Conservation (phyloP, 2,888 invertebrate species). For the Yponomeuta cagnagella region DNA sequence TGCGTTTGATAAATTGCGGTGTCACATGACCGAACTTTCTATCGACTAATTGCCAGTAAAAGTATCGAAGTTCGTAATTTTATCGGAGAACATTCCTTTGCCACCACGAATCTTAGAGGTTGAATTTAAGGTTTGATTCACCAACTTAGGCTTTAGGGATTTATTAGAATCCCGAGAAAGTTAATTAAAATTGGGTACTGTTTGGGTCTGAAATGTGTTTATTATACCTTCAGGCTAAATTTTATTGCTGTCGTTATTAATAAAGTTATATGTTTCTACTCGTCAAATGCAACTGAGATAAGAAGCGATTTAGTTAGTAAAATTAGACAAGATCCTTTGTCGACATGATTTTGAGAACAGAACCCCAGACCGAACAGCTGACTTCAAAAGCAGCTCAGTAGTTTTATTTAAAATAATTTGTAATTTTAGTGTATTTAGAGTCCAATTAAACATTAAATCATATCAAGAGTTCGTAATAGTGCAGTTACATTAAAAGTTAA, state of each 20-base stretch:
- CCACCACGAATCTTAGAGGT: neutral
- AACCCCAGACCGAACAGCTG: too few species aligned
- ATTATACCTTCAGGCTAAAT: too few species aligned
- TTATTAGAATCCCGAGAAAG: neutral
- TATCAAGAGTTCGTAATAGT: too few species aligned
- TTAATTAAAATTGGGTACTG: neutral
- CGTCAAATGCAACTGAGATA: neutral
- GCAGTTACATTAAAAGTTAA: too few species aligned
- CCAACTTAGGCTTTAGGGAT: neutral
- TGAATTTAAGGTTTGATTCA: neutral
- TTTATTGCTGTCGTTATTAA: too few species aligned
- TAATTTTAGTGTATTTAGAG: too few species aligned
- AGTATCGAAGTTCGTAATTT: neutral
- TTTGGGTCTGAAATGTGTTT: too few species aligned
- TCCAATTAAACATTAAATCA: too few species aligned
- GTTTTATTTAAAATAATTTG: too few species aligned
- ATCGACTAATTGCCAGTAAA: constrained; percentile 3
- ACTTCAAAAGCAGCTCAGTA: too few species aligned
- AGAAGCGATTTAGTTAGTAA: neutral
- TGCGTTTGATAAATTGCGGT: constrained; percentile 3
- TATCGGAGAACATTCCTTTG: neutral
- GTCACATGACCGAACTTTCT: neutral
- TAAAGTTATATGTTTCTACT: neutral
- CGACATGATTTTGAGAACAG: neutral
- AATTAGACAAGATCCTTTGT: neutral